Conservation (phyloP, 2,888 invertebrate species). For the Ormyrus thymus region DNA sequence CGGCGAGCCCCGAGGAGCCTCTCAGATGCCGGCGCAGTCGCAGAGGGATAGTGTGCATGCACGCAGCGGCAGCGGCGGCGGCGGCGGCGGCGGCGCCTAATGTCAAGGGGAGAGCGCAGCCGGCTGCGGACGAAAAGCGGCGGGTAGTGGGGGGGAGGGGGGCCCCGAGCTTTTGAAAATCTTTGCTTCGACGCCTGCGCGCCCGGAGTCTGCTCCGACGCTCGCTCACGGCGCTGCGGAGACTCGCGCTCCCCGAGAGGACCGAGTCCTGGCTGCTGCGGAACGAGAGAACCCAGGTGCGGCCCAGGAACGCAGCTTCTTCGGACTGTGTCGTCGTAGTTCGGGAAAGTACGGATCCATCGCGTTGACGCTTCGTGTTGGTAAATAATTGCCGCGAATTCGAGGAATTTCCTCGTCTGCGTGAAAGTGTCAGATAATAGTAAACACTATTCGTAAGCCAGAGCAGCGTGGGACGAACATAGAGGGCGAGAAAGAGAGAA, state of each 20-base stretch:
- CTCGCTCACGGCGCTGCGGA: neutral
- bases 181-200: constrained; percentile 71
- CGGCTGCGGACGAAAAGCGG: neutral
- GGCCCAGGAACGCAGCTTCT: no score
- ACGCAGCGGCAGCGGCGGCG: neutral
- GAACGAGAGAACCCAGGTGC: neutral
- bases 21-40: neutral
- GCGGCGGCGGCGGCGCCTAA: neutral
- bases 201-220: constrained; percentile 5
- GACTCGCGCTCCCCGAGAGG: no score
- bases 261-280: neutral
- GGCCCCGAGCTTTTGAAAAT: constrained; percentile 66
- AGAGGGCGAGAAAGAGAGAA: neutral
- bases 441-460: no score
- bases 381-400: no score
- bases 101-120: neutral
- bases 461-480: no score
- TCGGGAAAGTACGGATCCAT: no score
- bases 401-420: no score
- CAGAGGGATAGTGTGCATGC: no score
- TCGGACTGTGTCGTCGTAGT: no score
- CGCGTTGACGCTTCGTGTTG: no score
- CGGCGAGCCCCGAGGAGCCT: no score
- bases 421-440: no score
- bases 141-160: neutral